Percentiles rank a stretch among this genome's conserved stretches.
Evolutionary conservation across 2,797 vertebrate species (phyloP).

Genomic region (Cuculus canorus): DNA sequence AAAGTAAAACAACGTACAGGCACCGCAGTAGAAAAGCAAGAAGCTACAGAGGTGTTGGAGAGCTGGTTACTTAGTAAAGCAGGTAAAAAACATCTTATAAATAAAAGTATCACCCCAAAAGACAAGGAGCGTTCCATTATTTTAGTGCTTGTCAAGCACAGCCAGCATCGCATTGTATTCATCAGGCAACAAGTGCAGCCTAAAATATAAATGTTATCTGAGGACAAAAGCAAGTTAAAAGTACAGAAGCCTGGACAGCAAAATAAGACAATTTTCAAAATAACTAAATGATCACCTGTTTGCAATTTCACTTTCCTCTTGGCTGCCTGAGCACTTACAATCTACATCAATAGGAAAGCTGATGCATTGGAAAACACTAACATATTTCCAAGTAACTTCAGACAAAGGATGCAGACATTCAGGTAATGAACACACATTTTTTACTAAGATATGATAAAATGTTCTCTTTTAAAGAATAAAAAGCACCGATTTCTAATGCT

Average conservation of each 20-base stretch:
- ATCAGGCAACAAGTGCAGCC: neutral
- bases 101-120: neutral
- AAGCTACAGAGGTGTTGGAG: neutral
- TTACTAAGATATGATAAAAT: neutral
- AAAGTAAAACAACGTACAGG: neutral
- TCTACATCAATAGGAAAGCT: neutral
- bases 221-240: neutral
- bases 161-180: neutral
- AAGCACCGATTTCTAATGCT: neutral
- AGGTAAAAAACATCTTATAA: neutral
- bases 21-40: neutral
- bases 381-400: neutral
- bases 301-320: neutral
- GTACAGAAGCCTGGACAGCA: neutral
- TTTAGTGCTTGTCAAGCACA: neutral
- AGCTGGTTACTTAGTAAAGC: neutral
- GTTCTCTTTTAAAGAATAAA: neutral
- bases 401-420: neutral
- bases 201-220: neutral
- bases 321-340: neutral
- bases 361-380: neutral
- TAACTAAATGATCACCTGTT: neutral
- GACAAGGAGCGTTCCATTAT: neutral
- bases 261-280: neutral
- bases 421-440: neutral